These are phyloP conservation scores for Cossypha heuglini DNA, from an alignment of 2,797 vertebrate species.

Conservation along the genomic window DNA sequence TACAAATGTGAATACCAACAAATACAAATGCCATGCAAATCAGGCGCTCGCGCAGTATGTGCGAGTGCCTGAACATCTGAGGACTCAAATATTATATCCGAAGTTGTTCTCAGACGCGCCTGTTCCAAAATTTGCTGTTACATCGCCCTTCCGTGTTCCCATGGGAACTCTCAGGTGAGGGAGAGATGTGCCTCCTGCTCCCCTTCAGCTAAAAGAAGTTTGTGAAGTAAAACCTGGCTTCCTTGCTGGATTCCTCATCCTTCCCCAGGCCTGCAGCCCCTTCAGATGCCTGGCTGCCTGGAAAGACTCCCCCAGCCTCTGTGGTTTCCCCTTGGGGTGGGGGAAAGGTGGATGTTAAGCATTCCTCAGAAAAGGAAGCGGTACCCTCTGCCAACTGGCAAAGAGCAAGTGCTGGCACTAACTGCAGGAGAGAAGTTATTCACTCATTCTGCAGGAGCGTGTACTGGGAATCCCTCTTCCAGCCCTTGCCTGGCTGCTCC, in stretches of 20 bases:
- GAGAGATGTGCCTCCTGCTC: not conserved
- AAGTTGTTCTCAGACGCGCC: not conserved
- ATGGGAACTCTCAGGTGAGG: constrained; percentile 18
- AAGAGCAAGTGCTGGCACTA: not conserved
- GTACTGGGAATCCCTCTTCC: not conserved
- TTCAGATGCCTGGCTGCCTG: accelerated
- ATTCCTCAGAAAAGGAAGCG: not conserved
- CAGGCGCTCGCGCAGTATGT: not conserved
- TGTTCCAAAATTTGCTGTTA: not conserved
- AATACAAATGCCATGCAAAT: constrained; percentile 64
- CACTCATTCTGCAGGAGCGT: not conserved
- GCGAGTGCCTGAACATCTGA: constrained; percentile 56
- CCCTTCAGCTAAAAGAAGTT: not conserved
- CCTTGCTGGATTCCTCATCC: not conserved
- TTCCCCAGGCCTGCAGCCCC: not conserved
- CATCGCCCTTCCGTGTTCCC: not conserved
- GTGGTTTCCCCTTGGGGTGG: not conserved
- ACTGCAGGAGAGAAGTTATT: not conserved
- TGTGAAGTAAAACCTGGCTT: not conserved
- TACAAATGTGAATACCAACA: constrained; percentile 44
- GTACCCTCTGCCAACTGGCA: constrained; percentile 19
- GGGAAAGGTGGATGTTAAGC: not conserved
- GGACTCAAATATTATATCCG: constrained; percentile 40
- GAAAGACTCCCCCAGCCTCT: not conserved
- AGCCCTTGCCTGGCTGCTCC: not conserved